A percentile compares a stretch with the other conserved stretches of the same genome.
phyloP scores from a whole-genome alignment of 1,140 invertebrate species.

The Pseudomyrmex sp. region DNA sequence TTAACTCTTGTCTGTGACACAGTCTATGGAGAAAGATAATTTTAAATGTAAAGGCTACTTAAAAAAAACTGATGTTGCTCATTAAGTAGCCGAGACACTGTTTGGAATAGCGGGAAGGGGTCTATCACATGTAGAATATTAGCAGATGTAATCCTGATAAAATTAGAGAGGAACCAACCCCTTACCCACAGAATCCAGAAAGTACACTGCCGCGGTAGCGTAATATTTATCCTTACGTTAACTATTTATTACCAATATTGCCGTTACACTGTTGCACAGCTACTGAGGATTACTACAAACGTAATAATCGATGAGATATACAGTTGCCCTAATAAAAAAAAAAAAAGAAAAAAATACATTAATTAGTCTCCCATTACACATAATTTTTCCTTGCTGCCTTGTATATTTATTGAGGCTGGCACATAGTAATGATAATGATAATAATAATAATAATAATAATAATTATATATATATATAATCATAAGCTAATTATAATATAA shows the following conservation, averaged over 20 bases:
- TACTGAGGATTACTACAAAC: conserved; percentile 76
- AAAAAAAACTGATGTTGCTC: conserved; percentile 50
- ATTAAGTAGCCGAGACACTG: conserved; percentile 64
- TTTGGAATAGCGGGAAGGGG: conserved; percentile 72
- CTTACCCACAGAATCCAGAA: conserved; percentile 78
- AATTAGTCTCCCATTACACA: conserved; percentile 82
- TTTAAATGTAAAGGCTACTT: conserved; percentile 71
- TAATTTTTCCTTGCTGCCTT: conserved; percentile 79
- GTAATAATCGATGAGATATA: conserved; percentile 71
- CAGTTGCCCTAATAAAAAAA: conserved; percentile 70
- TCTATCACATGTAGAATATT: conserved; percentile 73
- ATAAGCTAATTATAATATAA: conserved; percentile 83
- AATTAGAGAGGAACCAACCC: conserved; percentile 73
- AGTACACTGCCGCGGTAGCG: conserved; percentile 83
- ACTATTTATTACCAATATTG: conserved; percentile 83
- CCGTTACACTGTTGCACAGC: conserved; percentile 78
- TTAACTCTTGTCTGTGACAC: conserved; percentile 67
- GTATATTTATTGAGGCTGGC: conserved; percentile 80
- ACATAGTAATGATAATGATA: conserved; percentile 79
- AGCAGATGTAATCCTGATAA: conserved; percentile 70
- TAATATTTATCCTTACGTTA: conserved; percentile 84
- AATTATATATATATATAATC: conserved; percentile 67
- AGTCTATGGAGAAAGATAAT: conserved; percentile 64
- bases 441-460: conserved; percentile 77
- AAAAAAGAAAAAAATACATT: conserved; percentile 62